Evolutionary conservation across 2,113 vertebrate genomes (phyloP), one percentile per base, ranked within the genome.

Genomic region (Thymallus thymallus): DNA sequence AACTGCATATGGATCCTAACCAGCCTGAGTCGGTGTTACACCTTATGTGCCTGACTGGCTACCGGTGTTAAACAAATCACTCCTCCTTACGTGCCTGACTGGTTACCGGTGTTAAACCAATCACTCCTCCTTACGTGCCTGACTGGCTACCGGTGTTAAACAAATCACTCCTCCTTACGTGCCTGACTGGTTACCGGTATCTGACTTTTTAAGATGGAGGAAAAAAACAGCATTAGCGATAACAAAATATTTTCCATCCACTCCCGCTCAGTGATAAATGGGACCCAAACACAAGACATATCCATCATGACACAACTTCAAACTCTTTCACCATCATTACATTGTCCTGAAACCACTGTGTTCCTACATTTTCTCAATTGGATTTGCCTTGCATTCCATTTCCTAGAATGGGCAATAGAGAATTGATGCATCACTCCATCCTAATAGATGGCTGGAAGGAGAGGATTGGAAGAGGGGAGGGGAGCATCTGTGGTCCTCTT

Each of bases 331-430:
- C 29, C 30, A 3, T 45, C 35, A 45, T 67, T 41, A 30, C 30
- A 20, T 66, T n/a, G 6, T 63, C 12, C 61, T 66, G 16, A n/a
- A 32, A n/a, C 16, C 64, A 23, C 65, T 45, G 18, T 45, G 18
- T 68, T 41, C 32, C 65, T 45, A 5, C 30, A 45, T 26, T 81
- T 69, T 79, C 5, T 76, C 65, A 26, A 87, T 88, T 89, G 74
- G 74, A 88, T 90, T 88, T 76, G 5, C 20, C 35, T 82, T 85
- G 71, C 51, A 79, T 83, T 79, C 69, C 20, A 67, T 45, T 68
- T 41, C 41, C 35, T 68, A 45, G 41, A 45, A 46, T 7, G 12
- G 35, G n/a, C 35, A 32, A 63, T 67, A 79, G 75, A 78, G 45
- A 24, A 65, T 56, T 23, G 60, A 77, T 73, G 24, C 29, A 51